Evolutionary conservation across 2,113 vertebrate genomes (phyloP).

Genomic region (Nycticorax nycticorax): DNA sequence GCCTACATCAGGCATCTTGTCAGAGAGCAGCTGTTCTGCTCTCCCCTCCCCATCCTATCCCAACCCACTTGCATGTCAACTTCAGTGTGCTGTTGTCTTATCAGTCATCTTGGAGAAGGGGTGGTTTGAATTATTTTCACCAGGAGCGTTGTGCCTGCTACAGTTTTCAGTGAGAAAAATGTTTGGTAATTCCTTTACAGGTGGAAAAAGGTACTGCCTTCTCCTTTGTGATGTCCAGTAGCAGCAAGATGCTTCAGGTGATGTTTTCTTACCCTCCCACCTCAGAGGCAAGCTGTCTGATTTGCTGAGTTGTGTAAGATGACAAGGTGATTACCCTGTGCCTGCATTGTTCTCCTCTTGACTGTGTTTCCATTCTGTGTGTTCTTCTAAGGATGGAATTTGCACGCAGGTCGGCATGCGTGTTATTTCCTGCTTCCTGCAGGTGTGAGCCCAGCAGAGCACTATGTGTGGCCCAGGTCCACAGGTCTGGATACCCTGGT

Average conservation of each 20-base stretch:
- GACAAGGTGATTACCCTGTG: neutral
- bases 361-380: neutral
- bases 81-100: neutral
- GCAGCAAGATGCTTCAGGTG: neutral
- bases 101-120: neutral
- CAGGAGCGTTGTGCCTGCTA: neutral
- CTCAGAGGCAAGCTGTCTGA: neutral
- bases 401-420: neutral
- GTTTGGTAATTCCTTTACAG: neutral
- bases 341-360: neutral
- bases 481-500: neutral
- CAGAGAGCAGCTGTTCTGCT: slow-evolving; percentile 27
- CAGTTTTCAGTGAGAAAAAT: neutral
- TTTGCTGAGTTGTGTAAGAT: neutral
- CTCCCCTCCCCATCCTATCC: neutral
- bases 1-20: slow-evolving; percentile 18
- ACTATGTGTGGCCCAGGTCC: neutral
- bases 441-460: neutral
- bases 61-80: neutral
- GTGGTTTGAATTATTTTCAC: slow-evolving; percentile 24
- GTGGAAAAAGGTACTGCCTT: neutral
- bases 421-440: neutral
- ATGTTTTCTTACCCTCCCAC: neutral
- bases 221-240: neutral
- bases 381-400: neutral